These are phyloP conservation scores for Rhogogaster chlorosoma DNA, from an alignment of 2,888 invertebrate genomes.

Conservation along the genomic window DNA sequence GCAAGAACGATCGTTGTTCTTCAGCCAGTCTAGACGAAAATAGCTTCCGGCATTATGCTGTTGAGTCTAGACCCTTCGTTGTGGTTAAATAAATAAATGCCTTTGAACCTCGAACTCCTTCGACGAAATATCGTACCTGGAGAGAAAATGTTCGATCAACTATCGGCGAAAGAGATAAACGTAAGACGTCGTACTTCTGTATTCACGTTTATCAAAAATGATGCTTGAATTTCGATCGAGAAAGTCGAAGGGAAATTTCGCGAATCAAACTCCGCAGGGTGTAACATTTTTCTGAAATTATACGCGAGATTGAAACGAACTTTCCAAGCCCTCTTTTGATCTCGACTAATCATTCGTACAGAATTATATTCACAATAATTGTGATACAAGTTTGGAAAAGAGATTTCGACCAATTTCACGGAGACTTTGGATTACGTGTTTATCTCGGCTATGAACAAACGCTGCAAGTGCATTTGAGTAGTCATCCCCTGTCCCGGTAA, in stretches of 20 bases:
- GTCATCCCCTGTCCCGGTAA: neutral
- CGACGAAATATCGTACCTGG: neutral
- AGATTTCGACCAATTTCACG: neutral
- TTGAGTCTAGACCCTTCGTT: neutral
- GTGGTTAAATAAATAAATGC: neutral
- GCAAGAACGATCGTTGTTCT: neutral
- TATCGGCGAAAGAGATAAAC: no score
- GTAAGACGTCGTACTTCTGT: no score
- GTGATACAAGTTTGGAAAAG: neutral
- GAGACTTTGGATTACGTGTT: neutral
- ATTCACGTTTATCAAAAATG: no score
- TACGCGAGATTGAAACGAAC: no score
- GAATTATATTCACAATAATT: no score
- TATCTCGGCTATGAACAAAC: neutral
- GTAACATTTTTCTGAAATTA: no score
- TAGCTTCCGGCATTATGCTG: neutral
- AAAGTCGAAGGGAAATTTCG: no score
- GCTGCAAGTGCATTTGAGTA: conserved; percentile 21
- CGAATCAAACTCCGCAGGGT: no score
- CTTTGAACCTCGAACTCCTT: neutral
- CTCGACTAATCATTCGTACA: no score
- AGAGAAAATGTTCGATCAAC: neutral
- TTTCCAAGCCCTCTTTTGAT: no score
- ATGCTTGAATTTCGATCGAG: no score
- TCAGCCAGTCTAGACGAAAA: neutral